These are phyloP conservation scores for Yponomeuta evonymella DNA, from an alignment of 2,888 invertebrate genomes.

Conservation along the genomic window DNA sequence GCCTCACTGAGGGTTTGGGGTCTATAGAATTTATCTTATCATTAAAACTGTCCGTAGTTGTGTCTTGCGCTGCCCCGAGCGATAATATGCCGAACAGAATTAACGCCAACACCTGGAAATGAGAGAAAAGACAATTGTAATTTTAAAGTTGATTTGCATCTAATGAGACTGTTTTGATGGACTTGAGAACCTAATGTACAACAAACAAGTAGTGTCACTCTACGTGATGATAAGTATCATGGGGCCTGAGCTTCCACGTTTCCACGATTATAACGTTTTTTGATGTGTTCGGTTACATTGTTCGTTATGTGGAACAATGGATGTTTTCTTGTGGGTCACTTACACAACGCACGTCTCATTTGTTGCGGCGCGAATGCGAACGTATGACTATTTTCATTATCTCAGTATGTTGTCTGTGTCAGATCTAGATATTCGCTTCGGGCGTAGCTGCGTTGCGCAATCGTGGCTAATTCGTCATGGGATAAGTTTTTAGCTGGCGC, in stretches of 20 bases:
- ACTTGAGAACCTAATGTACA: not conserved
- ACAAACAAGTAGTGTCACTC: slow-evolving; percentile 19
- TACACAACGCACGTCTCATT: slow-evolving; percentile 42
- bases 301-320: slow-evolving; percentile 52
- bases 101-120: slow-evolving; percentile 53
- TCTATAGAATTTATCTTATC: slow-evolving; percentile 64
- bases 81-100: slow-evolving; percentile 42
- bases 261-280: slow-evolving; percentile 50
- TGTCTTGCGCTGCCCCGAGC: slow-evolving; percentile 45
- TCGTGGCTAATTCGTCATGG: slow-evolving; percentile 26
- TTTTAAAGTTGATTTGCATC: not conserved
- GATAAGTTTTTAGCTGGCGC: slow-evolving; percentile 6
- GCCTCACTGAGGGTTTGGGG: slow-evolving; percentile 72
- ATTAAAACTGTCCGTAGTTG: slow-evolving; percentile 41
- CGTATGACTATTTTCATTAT: slow-evolving; percentile 28
- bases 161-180: not conserved
- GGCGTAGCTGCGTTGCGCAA: slow-evolving; percentile 25
- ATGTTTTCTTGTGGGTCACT: slow-evolving; percentile 42
- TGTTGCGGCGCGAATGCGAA: slow-evolving; percentile 26
- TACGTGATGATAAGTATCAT: slow-evolving; percentile 29
- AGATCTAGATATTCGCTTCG: slow-evolving; percentile 27
- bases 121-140: slow-evolving; percentile 24
- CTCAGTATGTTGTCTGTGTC: slow-evolving; percentile 24
- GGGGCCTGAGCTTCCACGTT: slow-evolving; percentile 46
- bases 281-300: slow-evolving; percentile 41